Percentiles rank a stretch among this genome's conserved stretches.
phyloP scores from a whole-genome alignment of 2,888 invertebrate species.

The Caenorhabditis sp. region DNA sequence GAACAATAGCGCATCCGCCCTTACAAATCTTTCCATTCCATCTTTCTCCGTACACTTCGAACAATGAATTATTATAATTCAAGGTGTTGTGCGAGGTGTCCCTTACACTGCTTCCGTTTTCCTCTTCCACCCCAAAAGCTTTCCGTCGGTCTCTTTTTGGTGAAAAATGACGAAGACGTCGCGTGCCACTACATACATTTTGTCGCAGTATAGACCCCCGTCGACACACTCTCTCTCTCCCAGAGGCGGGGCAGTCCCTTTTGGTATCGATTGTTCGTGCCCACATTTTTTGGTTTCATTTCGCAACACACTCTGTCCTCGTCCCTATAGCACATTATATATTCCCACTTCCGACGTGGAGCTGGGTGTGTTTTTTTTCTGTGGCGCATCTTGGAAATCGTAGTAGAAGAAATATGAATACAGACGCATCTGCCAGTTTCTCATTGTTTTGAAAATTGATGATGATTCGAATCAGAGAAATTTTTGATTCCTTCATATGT shows the following conservation, averaged over 20 bases:
- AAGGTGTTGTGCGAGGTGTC: slow-evolving; percentile 1
- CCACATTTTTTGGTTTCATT: slow-evolving; percentile 61
- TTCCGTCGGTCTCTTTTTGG: slow-evolving; percentile 6
- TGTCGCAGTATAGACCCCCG: slow-evolving; percentile 30
- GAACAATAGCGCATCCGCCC: slow-evolving; percentile 44
- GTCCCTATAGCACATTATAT: slow-evolving; percentile 42
- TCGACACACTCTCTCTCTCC: slow-evolving; percentile 43
- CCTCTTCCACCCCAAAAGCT: slow-evolving; percentile 13
- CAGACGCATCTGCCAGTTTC: slow-evolving; percentile 34
- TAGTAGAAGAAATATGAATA: not conserved
- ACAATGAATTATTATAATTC: slow-evolving; percentile 48
- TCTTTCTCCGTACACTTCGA: slow-evolving; percentile 40
- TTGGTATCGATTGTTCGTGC: slow-evolving; percentile 63
- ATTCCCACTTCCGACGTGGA: slow-evolving; percentile 42
- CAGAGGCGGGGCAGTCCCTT: slow-evolving; percentile 31
- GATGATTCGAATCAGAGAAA: not conserved
- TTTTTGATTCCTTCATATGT: too few relatives aligned
- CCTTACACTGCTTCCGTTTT: slow-evolving; percentile 12
- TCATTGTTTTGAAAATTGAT: slow-evolving; percentile 13
- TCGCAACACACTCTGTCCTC: slow-evolving; percentile 48
- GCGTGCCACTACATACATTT: slow-evolving; percentile 45
- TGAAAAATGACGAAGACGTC: slow-evolving; percentile 20
- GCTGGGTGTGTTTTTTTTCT: slow-evolving; percentile 40
- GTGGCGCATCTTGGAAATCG: slow-evolving; percentile 8
- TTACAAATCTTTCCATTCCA: slow-evolving; percentile 36